phyloP scores from a whole-genome alignment of 2,888 invertebrate species.

The Hirtodrosophila histrioides region DNA sequence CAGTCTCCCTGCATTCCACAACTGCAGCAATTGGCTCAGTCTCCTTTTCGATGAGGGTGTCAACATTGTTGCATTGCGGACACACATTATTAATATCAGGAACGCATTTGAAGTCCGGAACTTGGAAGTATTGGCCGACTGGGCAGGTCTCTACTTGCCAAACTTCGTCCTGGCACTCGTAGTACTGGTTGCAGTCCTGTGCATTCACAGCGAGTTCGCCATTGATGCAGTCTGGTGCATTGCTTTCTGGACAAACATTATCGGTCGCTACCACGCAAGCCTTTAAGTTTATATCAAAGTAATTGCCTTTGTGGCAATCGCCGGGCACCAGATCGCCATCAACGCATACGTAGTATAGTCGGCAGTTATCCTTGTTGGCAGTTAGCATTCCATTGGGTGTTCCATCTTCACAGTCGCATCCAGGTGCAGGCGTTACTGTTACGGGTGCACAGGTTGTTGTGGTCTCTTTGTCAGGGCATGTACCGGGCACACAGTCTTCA shows the following conservation, averaged over 20 bases:
- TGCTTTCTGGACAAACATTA: slow-evolving; percentile 44
- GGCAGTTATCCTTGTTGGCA: slow-evolving; percentile 58
- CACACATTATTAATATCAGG: slow-evolving; percentile 38
- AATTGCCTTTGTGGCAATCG: slow-evolving; percentile 68
- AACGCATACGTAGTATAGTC: slow-evolving; percentile 63
- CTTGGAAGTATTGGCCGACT: slow-evolving; percentile 49
- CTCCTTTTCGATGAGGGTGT: not conserved
- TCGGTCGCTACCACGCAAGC: slow-evolving; percentile 32
- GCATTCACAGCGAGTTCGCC: not conserved
- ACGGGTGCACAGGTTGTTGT: slow-evolving; percentile 15
- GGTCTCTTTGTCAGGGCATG: slow-evolving; percentile 47
- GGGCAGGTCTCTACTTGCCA: slow-evolving; percentile 46
- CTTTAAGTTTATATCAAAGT: slow-evolving; percentile 42
- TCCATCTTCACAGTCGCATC: slow-evolving; percentile 57
- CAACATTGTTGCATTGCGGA: slow-evolving; percentile 11
- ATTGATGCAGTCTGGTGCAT: slow-evolving; percentile 30
- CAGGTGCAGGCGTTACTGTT: slow-evolving; percentile 15
- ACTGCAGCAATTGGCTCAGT: not conserved
- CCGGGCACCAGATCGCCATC: slow-evolving; percentile 57
- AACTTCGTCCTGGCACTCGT: slow-evolving; percentile 34
- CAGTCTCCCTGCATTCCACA: slow-evolving; percentile 22
- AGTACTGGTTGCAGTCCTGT: slow-evolving; percentile 45
- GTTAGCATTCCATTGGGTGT: slow-evolving; percentile 58
- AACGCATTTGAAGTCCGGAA: slow-evolving; percentile 6
- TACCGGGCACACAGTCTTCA: slow-evolving; percentile 53